phyloP scores from a whole-genome alignment of 2,113 vertebrate genomes.

The Amphiprion ocellaris region DNA sequence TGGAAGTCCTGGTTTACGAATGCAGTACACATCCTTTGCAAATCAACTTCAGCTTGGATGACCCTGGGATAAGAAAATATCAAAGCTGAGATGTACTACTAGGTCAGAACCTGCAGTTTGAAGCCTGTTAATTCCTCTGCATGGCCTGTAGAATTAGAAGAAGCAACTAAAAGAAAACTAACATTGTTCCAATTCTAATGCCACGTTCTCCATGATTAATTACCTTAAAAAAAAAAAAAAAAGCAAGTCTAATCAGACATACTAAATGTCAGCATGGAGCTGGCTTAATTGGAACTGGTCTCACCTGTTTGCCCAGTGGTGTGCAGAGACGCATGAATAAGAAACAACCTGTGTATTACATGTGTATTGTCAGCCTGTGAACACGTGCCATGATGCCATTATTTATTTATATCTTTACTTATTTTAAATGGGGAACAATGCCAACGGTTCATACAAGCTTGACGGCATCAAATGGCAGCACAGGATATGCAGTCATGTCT shows the following conservation, averaged over 20 bases:
- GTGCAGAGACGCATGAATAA: slow-evolving; percentile 46
- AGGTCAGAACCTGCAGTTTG: background rate
- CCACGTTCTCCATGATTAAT: slow-evolving; percentile 37
- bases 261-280: slow-evolving; percentile 33
- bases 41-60: slow-evolving; percentile 1
- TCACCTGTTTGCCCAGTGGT: slow-evolving; percentile 50
- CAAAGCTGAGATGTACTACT: background rate
- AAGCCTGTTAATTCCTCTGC: background rate
- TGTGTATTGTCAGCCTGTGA: background rate
- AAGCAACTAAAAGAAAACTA: background rate
- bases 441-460: background rate
- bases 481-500: background rate
- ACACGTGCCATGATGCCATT: background rate
- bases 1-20: background rate
- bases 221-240: background rate
- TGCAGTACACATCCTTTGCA: background rate
- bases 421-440: slow-evolving; percentile 11
- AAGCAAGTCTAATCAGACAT: slow-evolving; percentile 32
- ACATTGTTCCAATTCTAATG: slow-evolving; percentile 6
- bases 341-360: background rate
- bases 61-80: slow-evolving; percentile 4
- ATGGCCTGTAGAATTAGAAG: background rate
- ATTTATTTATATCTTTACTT: background rate
- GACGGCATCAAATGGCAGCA: background rate
- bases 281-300: slow-evolving; percentile 56